These are phyloP conservation scores for Gracilinanus agilis DNA, from an alignment of 2,113 vertebrate species.

Conservation along the genomic window DNA sequence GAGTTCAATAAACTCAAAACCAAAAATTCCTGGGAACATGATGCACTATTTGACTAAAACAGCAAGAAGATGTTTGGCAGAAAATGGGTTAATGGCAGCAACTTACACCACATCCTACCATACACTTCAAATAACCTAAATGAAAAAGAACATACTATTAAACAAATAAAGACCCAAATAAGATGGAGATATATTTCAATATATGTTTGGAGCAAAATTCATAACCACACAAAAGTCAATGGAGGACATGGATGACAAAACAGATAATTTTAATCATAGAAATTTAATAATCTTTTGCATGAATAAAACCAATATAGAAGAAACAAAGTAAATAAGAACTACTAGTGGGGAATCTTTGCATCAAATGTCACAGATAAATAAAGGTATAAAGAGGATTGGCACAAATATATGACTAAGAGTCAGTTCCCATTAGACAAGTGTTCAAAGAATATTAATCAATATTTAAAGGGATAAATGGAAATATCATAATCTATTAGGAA, in stretches of 20 bases:
- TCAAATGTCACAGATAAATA: background rate
- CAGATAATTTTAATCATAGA: background rate
- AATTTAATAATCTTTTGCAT: background rate
- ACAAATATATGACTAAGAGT: background rate
- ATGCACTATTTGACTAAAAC: background rate
- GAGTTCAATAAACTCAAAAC: background rate
- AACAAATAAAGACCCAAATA: background rate
- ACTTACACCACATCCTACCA: background rate
- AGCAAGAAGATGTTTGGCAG: background rate
- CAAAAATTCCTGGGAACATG: background rate
- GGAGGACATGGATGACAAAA: background rate
- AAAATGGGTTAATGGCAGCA: background rate
- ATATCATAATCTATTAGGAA: background rate
- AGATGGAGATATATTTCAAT: background rate
- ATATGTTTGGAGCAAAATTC: background rate
- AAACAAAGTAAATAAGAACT: background rate
- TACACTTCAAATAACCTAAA: background rate
- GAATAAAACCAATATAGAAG: background rate
- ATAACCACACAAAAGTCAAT: background rate
- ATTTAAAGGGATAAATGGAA: background rate
- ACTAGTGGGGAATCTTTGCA: background rate
- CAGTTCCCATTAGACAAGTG: background rate
- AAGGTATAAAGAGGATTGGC: background rate
- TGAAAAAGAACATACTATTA: background rate
- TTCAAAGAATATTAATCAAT: background rate